phyloP scores from a whole-genome alignment of 2,113 vertebrate species.

The Chloropsis cyanopogon region DNA sequence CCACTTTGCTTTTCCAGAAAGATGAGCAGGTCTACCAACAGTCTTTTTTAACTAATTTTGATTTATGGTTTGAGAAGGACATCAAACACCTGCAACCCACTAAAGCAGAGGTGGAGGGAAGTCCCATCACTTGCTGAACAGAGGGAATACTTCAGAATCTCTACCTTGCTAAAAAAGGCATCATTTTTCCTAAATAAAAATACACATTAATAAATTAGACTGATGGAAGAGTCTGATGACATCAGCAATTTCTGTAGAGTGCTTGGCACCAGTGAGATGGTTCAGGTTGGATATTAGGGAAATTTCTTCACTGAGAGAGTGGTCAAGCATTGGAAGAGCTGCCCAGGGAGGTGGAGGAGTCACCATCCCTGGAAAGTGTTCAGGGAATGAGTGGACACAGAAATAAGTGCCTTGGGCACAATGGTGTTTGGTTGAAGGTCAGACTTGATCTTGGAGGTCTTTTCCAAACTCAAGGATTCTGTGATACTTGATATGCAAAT shows the following conservation, averaged over 20 bases:
- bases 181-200: background rate
- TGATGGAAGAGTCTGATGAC: background rate
- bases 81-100: background rate
- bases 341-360: background rate
- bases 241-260: background rate
- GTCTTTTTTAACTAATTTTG: background rate
- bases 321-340: background rate
- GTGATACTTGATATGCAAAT: background rate
- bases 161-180: background rate
- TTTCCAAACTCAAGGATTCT: background rate
- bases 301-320: background rate
- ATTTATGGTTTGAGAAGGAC: background rate
- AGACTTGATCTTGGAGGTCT: background rate
- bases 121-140: rapidly evolving
- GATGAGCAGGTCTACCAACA: background rate
- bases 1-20: background rate
- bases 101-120: background rate
- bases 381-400: background rate
- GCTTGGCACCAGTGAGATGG: background rate
- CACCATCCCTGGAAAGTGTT: background rate
- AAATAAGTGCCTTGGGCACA: background rate
- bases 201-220: background rate
- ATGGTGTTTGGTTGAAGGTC: too few species aligned
- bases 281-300: background rate
- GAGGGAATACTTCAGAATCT: background rate